Conservation (phyloP, 2,113 vertebrate genomes). For the Butorides virescens region DNA sequence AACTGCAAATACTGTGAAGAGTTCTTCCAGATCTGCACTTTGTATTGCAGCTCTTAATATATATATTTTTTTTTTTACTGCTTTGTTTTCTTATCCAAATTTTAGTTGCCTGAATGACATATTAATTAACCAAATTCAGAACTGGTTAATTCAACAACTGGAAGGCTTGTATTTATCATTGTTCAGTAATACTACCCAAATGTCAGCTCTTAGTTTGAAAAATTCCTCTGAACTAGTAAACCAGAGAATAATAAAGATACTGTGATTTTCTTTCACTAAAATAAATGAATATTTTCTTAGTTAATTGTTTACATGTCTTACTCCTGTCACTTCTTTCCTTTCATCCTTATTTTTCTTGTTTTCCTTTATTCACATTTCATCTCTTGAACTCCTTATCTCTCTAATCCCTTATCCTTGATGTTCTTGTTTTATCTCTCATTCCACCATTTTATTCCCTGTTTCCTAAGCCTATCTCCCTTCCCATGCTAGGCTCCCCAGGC, state of each 20-base stretch:
- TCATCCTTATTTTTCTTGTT: conserved; percentile 67
- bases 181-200: conserved; percentile 30
- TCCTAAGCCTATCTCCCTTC: conserved; percentile 53
- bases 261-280: conserved; percentile 53
- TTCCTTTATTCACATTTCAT: conserved; percentile 58
- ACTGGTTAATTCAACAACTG: conserved; percentile 28
- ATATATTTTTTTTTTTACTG: background rate
- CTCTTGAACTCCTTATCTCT: conserved; percentile 67
- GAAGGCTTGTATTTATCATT: conserved; percentile 42
- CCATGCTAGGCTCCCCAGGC: conserved; percentile 55
- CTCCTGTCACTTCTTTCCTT: conserved; percentile 42
- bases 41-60: background rate
- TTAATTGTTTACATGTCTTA: conserved; percentile 60
- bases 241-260: conserved; percentile 50
- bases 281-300: conserved; percentile 53
- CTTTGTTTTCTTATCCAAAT: background rate
- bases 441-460: conserved; percentile 61
- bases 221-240: conserved; percentile 52
- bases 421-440: conserved; percentile 70
- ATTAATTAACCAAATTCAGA: conserved; percentile 32
- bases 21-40: background rate
- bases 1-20: background rate
- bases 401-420: conserved; percentile 61
- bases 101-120: background rate
- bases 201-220: conserved; percentile 51